These are phyloP conservation scores for Hedychridium roseum DNA, from an alignment of 2,888 invertebrate genomes.

Conservation along the genomic window DNA sequence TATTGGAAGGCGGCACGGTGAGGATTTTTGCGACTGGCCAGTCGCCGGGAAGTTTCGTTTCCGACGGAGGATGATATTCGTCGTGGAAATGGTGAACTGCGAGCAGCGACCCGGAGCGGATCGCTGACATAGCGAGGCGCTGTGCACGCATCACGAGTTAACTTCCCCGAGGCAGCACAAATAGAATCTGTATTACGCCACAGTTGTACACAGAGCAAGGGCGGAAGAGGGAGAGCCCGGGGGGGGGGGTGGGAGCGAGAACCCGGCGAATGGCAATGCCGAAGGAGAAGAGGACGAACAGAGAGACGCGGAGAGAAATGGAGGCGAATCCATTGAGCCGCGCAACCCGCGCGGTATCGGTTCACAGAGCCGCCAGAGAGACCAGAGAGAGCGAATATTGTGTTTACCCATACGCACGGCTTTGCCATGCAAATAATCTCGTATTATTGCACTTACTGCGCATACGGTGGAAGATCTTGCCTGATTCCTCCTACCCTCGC, in stretches of 20 bases:
- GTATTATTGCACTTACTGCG: constrained; percentile 64
- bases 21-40: no score
- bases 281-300: constrained; percentile 6
- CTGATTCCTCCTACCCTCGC: constrained; percentile 16
- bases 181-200: constrained; percentile 60
- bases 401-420: constrained; percentile 62
- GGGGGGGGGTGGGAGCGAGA: constrained; percentile 7
- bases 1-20: no score
- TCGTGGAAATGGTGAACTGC: constrained; percentile 36
- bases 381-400: constrained; percentile 61
- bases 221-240: constrained; percentile 9
- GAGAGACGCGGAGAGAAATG: constrained; percentile 30
- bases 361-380: constrained; percentile 54
- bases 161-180: constrained; percentile 62
- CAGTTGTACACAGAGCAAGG: constrained; percentile 48
- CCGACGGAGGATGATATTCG: no score
- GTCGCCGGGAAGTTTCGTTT: no score
- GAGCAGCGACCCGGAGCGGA: constrained; percentile 34
- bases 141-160: constrained; percentile 58
- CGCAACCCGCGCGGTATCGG: constrained; percentile 45
- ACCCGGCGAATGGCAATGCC: constrained; percentile 13
- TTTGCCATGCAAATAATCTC: constrained; percentile 64
- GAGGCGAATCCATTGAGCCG: constrained; percentile 51
- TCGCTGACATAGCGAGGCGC: constrained; percentile 41
- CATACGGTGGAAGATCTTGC: constrained; percentile 32